Conservation (phyloP, 1,140 invertebrate genomes). For the Rhopalosiphum padi region DNA sequence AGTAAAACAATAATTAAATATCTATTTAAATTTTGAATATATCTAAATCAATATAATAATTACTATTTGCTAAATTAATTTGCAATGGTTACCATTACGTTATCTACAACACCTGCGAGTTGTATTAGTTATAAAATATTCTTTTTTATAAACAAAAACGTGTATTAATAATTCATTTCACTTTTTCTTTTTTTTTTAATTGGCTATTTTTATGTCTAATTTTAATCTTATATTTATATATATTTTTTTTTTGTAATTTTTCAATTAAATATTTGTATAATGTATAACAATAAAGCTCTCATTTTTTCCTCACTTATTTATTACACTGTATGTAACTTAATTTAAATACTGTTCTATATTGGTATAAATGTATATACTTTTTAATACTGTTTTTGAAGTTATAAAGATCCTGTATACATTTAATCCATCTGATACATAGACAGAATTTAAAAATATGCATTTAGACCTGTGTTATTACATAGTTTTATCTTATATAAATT, state of each 20-base stretch:
- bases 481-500: neutral
- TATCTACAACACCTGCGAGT: neutral
- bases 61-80: neutral
- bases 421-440: neutral
- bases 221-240: neutral
- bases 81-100: constrained; percentile 21
- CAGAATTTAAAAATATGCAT: neutral
- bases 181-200: neutral
- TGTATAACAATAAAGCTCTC: neutral
- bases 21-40: neutral
- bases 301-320: neutral
- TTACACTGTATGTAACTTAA: neutral
- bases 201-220: neutral
- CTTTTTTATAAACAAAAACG: too few relatives aligned
- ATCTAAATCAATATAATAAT: neutral
- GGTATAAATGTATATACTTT: neutral
- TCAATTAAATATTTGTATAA: neutral
- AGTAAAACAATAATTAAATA: neutral
- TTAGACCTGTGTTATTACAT: neutral
- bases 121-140: neutral
- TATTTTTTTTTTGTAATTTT: neutral
- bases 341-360: neutral
- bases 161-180: too few relatives aligned
- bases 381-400: neutral
- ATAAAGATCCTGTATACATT: neutral